Percentiles rank a stretch among this genome's conserved stretches.
Evolutionary conservation across 2,888 invertebrate species (phyloP).

Genomic region (Mythimna vitellina): DNA sequence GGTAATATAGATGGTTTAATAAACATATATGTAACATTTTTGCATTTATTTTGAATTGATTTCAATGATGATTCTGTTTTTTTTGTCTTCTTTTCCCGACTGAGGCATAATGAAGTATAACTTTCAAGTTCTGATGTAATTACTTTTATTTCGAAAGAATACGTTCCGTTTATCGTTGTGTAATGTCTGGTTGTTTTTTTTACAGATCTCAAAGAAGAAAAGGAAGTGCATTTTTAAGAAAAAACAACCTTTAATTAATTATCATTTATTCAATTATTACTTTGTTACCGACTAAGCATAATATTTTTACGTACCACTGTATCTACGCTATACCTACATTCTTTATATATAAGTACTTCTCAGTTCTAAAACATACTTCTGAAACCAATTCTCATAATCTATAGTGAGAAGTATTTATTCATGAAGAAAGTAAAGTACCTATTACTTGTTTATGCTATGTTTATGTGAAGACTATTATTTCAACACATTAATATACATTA

Average conservation of each 20-base stretch:
- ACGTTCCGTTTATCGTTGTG: not conserved
- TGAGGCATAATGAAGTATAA: conserved; percentile 81
- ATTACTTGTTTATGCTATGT: not conserved
- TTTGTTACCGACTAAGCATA: conserved; percentile 12
- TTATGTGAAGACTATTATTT: conserved; percentile 21
- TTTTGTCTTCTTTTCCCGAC: conserved; percentile 90
- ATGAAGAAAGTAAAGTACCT: conserved; percentile 1
- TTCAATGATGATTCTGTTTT: conserved; percentile 73
- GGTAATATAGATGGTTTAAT: conserved; percentile 26
- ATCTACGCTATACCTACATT: conserved; percentile 12
- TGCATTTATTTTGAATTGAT: not conserved
- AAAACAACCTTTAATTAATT: conserved; percentile 14
- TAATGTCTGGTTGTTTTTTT: conserved; percentile 50
- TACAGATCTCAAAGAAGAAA: conserved; percentile 61
- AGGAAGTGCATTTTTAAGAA: conserved; percentile 29
- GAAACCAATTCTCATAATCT: conserved; percentile 3
- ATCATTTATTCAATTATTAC: conserved; percentile 20
- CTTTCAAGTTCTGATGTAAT: conserved; percentile 40
- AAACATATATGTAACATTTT: not conserved
- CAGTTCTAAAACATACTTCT: not conserved
- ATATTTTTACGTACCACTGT: conserved; percentile 14
- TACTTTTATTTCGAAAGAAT: not conserved
- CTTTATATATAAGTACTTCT: conserved; percentile 18
- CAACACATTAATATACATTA: conserved; percentile 34
- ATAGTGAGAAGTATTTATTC: conserved; percentile 19